Evolutionary conservation across 2,797 vertebrate genomes (phyloP).

Genomic region (Manis crassicaudata): DNA sequence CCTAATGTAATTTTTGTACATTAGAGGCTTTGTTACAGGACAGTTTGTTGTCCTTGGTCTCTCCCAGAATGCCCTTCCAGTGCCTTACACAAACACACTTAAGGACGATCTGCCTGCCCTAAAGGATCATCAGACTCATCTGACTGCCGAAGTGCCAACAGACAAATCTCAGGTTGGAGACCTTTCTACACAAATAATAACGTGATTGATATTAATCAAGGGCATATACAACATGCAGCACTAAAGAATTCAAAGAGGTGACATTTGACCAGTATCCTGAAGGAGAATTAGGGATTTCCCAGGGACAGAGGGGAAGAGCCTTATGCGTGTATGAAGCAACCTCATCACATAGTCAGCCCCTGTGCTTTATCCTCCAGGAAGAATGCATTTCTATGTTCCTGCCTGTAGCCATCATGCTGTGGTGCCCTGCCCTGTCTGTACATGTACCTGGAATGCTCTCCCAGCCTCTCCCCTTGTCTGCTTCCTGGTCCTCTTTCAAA

Average conservation of each 20-base stretch:
- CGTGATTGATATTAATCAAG: not conserved
- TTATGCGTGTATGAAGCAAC: not conserved
- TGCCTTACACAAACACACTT: not conserved
- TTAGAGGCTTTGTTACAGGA: not conserved
- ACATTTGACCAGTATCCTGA: not conserved
- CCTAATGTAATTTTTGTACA: not conserved
- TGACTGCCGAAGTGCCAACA: not conserved
- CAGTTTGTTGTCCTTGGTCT: not conserved
- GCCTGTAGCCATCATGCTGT: not conserved
- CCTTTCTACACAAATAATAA: not conserved
- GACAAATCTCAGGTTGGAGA: not conserved
- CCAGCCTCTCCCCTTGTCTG: not conserved
- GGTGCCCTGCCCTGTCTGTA: too few relatives aligned
- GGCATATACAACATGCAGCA: not conserved
- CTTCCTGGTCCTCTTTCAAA: not conserved
- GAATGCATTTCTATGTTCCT: fast-evolving
- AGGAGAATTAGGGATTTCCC: not conserved
- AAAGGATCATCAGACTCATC: not conserved
- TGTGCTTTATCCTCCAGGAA: not conserved
- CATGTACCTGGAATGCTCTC: not conserved
- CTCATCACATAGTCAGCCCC: not conserved
- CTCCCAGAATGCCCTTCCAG: not conserved
- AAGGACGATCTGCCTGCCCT: not conserved
- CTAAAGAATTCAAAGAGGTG: not conserved
- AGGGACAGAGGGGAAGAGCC: not conserved